Conservation (phyloP, 2,888 invertebrate genomes). For the Andrena dorsata region DNA sequence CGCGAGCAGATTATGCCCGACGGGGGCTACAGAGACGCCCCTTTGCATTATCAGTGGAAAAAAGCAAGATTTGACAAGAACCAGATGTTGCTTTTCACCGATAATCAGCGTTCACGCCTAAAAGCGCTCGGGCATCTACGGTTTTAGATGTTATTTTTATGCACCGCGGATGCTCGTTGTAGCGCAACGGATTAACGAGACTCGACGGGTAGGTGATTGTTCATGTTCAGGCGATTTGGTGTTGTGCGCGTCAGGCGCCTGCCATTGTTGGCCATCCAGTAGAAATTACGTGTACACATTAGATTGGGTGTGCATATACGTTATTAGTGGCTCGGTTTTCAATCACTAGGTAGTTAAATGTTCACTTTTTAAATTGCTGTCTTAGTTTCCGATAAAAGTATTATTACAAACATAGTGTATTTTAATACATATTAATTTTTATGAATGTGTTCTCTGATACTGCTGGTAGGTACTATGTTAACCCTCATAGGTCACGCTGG, state of each 20-base stretch:
- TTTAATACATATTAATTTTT: no score
- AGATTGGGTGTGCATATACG: no score
- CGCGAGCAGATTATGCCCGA: slow-evolving; percentile 1
- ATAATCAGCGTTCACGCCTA: slow-evolving; percentile 41
- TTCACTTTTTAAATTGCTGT: no score
- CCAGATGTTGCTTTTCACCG: slow-evolving; percentile 56
- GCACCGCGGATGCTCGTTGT: neutral
- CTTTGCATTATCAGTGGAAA: slow-evolving; percentile 55
- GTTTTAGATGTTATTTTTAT: slow-evolving; percentile 30
- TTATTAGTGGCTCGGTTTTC: no score
- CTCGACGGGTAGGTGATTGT: slow-evolving; percentile 7
- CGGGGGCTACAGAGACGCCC: slow-evolving; percentile 54
- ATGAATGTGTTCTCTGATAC: no score
- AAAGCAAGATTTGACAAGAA: slow-evolving; percentile 50
- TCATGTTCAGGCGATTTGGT: slow-evolving; percentile 2
- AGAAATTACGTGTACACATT: neutral
- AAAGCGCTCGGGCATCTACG: slow-evolving; percentile 26
- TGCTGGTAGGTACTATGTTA: no score
- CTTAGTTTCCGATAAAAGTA: no score
- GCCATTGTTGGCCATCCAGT: neutral
- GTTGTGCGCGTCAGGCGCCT: neutral
- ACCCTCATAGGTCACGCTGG: no score
- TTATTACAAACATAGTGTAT: no score
- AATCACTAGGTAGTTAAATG: no score
- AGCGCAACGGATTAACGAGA: slow-evolving; percentile 5